These are phyloP conservation scores for Takifugu bimaculatus DNA, from an alignment of 2,113 vertebrate genomes.

Conservation along the genomic window DNA sequence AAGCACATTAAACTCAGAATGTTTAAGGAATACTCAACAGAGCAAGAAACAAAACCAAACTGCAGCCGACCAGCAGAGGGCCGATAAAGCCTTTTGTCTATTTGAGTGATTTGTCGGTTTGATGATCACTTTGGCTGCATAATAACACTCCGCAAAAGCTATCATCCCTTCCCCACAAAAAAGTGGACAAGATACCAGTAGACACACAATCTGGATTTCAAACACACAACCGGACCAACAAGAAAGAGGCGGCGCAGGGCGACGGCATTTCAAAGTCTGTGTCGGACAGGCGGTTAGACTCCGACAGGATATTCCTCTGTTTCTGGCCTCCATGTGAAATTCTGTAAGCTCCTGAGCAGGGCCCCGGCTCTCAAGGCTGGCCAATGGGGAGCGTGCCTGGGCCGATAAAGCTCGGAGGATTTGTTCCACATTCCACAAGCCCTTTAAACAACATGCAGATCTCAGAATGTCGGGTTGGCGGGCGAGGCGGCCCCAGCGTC, in stretches of 20 bases:
- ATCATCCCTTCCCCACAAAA: neutral
- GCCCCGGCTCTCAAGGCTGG: conserved; percentile 55
- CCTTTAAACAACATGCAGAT: conserved; percentile 69
- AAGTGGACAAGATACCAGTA: conserved; percentile 17
- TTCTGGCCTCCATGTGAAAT: conserved; percentile 74
- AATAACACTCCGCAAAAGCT: neutral
- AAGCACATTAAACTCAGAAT: too few relatives aligned
- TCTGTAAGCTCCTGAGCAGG: conserved; percentile 68
- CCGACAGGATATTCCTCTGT: conserved; percentile 75
- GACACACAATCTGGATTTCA: conserved; percentile 3
- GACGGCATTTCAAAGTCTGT: conserved; percentile 60
- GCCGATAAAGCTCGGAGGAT: conserved; percentile 74
- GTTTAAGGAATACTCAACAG: too few relatives aligned
- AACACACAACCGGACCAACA: conserved; percentile 39
- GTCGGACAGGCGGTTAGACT: conserved; percentile 59
- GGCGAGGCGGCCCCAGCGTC: conserved; percentile 32
- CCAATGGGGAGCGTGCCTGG: conserved; percentile 59
- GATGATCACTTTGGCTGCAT: neutral
- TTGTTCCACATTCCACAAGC: conserved; percentile 78
- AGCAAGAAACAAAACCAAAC: too few relatives aligned
- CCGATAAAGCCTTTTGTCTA: too few relatives aligned
- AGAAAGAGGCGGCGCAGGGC: conserved; percentile 24
- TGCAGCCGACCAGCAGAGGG: too few relatives aligned
- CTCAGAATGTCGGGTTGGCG: conserved; percentile 56
- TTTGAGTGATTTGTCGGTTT: neutral